These are phyloP conservation scores for Metaphire vulgaris DNA, from an alignment of 1,140 invertebrate species.

Conservation along the genomic window DNA sequence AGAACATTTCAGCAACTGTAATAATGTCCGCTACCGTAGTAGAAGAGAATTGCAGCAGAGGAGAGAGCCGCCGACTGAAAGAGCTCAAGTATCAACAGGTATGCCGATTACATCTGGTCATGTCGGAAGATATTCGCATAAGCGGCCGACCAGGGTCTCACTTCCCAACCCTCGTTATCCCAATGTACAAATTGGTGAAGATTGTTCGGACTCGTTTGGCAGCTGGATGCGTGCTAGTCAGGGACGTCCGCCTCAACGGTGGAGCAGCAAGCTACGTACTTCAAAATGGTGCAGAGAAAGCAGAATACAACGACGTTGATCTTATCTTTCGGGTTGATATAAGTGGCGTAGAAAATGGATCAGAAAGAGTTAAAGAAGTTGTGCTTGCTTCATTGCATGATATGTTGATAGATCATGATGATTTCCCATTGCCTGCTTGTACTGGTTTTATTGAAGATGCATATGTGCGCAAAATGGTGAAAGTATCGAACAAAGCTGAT, in stretches of 20 bases:
- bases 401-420: conserved; percentile 81
- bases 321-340: conserved; percentile 95
- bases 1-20: too few species aligned
- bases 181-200: conserved; percentile 81
- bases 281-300: conserved; percentile 59
- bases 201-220: conserved; percentile 75
- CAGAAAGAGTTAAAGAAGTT: conserved; percentile 71
- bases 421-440: conserved; percentile 80
- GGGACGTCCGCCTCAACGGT: conserved; percentile 93
- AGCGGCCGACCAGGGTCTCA: conserved; percentile 79
- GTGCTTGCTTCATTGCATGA: conserved; percentile 88
- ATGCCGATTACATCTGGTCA: conserved; percentile 81
- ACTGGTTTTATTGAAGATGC: conserved; percentile 86
- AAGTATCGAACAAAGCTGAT: conserved; percentile 61
- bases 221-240: conserved; percentile 65
- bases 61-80: conserved; percentile 6
- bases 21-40: background rate
- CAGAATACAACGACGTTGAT: conserved; percentile 91
- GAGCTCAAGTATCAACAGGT: conserved; percentile 89
- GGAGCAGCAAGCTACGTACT: conserved; percentile 92
- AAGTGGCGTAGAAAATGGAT: conserved; percentile 61
- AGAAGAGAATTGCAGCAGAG: background rate
- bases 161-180: conserved; percentile 90
- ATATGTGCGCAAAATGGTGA: conserved; percentile 99
- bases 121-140: conserved; percentile 90